Base-by-base conservation (phyloP, 2,113 vertebrate species). In the Corvus cornix region DNA sequence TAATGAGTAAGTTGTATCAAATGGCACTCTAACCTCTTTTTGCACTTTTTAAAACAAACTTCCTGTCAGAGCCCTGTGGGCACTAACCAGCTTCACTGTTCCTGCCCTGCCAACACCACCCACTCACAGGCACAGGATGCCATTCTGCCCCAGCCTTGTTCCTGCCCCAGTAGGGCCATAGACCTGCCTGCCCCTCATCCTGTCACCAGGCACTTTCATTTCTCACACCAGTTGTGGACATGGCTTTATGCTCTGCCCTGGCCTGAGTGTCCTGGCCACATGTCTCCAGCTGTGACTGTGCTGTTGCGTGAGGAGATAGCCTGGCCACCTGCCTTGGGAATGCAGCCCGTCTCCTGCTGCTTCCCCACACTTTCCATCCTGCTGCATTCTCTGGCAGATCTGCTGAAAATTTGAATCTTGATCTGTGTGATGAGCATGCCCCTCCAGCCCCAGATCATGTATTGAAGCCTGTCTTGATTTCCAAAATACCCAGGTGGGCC, bases 131-230 rank as follows among this genome's bases (percentile, higher is more conserved):
- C 27, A 16, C 35, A 67, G 60, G 43, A 6, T 2, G 1, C 31
- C 7, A 28, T 37, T 90, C 67, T 22, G 63, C 13, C 11, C 24
- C 37, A 67, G 37, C 11, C 8, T 35, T 49, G 7, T 41, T n/a
- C 5, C 22, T 16, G 7, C 31, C 22, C 31, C 43, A 41, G 3
- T 0, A 1, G 4, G 48, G 35, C 39, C 7, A 3, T 1, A 52
- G 31, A 5, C 28, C 30, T 48, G 18, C 18, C 22, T 84, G 28
- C 5, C 17, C 21, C 46, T 84, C 33, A 2, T 33, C 20, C 6
- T 26, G 10, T 27, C 33, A 9, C 48, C 6, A 4, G 31, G 16
- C 16, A 41, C 24, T 84, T 74, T 6, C 20, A 13, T 53, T 59
- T 85, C 31, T 26, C 13, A 1, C 37, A 27, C 5, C 26, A n/a